Conservation (phyloP, 2,797 vertebrate genomes). For the Sphaeramia orbicularis region DNA sequence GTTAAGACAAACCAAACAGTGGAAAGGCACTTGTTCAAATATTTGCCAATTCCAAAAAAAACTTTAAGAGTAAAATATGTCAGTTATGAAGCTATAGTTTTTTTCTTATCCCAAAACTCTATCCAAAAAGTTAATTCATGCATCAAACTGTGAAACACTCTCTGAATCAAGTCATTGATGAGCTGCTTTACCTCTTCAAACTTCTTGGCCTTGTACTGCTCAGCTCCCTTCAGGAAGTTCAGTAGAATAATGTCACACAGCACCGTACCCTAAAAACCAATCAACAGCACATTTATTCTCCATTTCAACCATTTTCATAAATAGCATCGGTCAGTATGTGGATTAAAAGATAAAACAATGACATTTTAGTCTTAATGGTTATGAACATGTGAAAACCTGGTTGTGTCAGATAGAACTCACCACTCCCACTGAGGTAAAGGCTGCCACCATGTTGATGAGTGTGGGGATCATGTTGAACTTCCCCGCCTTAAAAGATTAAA, state of each 20-base stretch:
- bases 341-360: not conserved
- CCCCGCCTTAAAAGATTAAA: constrained; percentile 85
- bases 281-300: not conserved
- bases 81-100: too few species aligned
- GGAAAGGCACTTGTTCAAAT: too few species aligned
- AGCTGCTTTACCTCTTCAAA: constrained; percentile 90
- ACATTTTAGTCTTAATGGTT: not conserved
- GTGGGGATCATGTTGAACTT: constrained; percentile 96
- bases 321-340: too few species aligned
- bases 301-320: too few species aligned
- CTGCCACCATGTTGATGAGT: constrained; percentile 94
- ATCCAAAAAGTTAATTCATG: not conserved
- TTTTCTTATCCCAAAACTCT: not conserved
- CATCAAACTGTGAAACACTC: too few species aligned
- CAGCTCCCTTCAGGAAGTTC: constrained; percentile 92
- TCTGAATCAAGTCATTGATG: not conserved
- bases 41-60: too few species aligned
- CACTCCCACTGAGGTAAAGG: constrained; percentile 96
- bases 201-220: constrained; percentile 96
- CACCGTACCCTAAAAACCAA: constrained; percentile 87
- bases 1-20: too few species aligned
- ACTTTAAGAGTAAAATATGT: too few species aligned
- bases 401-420: constrained; percentile 80
- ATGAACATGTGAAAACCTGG: not conserved
- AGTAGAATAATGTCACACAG: constrained; percentile 95